Base-by-base conservation (phyloP, 2,797 vertebrate genomes). In the Mergus octosetaceus region DNA sequence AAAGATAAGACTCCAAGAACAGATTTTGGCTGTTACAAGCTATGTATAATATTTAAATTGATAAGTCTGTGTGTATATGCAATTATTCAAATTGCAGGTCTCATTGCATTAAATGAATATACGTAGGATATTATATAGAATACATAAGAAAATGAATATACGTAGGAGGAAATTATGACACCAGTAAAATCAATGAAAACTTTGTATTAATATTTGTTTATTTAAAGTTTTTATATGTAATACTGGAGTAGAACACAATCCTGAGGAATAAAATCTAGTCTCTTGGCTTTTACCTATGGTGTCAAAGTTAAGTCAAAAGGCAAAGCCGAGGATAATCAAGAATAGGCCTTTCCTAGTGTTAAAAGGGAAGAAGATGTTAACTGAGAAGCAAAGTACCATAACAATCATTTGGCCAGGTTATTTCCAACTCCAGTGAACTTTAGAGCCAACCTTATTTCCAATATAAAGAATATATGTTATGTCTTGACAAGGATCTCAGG, bases 401-500 rank as follows among this genome's bases (percentile, higher is more conserved):
- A 34, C 11, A 65, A 87, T 51, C 10, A 83, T 54, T 43, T 43
- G 60, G n/a, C n/a, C 30, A 70, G 19, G 13, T 80, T 88, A n/a
- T 88, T 68, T 58, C 47, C 13, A 34, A 28, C 45, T 74, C 15
- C 13, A 32, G 17, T 53, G 58, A 83, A 43, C 60, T 58, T 84
- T 79, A 58, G 19, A 90, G 41, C 18, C 43, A 85, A 13, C 10
- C 38, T 85, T 60, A 30, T 73, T 93, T 76, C 20, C 28, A 49
- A 38, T 49, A 57, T 43, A 28, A 69, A 69, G 30, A 61, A 15
- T 16, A 15, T 10, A 28, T 5, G 4, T 71, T 74, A 25, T 62
- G n/a, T 77, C 32, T 72, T 87, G 60, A 88, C 32, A 90, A 86
- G 65, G 58, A 82, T 94, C 92, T 90, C 25, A 70, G 60, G 65